phyloP scores from a whole-genome alignment of 2,797 vertebrate genomes.

The Sebastes vulpes region DNA sequence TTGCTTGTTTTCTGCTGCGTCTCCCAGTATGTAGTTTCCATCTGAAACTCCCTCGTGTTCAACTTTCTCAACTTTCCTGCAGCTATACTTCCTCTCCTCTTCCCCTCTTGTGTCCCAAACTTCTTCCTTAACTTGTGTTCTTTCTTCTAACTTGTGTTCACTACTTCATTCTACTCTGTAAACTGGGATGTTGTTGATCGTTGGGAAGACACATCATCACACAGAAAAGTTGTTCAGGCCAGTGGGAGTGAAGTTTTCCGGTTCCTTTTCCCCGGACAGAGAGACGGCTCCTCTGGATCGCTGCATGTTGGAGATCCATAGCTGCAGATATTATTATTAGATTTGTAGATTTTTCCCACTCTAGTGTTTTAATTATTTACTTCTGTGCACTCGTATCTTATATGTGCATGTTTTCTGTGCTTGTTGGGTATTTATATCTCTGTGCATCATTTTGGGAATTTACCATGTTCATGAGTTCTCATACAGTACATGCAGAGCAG shows the following conservation, averaged over 20 bases:
- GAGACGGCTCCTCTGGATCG: slow-evolving; percentile 18
- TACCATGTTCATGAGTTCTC: not conserved
- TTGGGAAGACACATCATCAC: not conserved
- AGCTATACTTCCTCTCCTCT: not conserved
- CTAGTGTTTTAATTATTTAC: slow-evolving; percentile 52
- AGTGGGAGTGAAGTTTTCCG: not conserved
- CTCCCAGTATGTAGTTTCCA: not conserved
- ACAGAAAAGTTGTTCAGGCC: not conserved
- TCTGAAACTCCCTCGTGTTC: not conserved
- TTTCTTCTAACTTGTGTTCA: not conserved
- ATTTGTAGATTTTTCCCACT: slow-evolving; percentile 17
- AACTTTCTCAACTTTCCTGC: not conserved
- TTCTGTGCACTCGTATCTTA: not conserved
- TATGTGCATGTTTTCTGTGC: not conserved
- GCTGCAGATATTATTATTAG: slow-evolving; percentile 38
- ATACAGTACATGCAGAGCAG: not conserved
- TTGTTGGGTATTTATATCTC: slow-evolving; percentile 6
- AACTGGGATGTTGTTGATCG: slow-evolving; percentile 33
- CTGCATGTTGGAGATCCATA: slow-evolving; percentile 1
- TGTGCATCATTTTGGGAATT: not conserved
- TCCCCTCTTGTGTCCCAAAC: not conserved
- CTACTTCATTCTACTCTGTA: not conserved
- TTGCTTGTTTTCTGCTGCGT: not conserved
- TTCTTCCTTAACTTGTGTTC: not conserved
- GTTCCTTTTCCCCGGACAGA: slow-evolving; percentile 21